Conservation (phyloP, 2,113 vertebrate species). For the Ochotona curzoniae region DNA sequence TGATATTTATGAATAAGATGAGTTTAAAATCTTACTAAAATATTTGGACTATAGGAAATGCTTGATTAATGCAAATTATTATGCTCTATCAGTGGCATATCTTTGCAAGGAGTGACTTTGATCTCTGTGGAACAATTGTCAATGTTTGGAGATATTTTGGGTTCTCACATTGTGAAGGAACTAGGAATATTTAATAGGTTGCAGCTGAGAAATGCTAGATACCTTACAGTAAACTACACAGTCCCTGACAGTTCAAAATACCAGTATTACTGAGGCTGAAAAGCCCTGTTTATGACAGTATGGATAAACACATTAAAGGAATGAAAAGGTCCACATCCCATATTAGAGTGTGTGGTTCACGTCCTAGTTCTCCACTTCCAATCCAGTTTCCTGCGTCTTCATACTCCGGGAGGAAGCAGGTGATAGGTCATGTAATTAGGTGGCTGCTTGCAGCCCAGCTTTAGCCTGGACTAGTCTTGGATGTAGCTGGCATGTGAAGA, state of each 20-base stretch:
- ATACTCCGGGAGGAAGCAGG: no score
- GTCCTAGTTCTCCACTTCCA: no score
- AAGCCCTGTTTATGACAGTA: not conserved
- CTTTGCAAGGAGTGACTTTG: not conserved
- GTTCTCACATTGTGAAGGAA: not conserved
- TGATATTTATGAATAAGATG: not conserved
- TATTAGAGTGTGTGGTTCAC: no score
- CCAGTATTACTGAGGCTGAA: not conserved
- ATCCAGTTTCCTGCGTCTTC: no score
- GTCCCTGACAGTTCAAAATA: not conserved
- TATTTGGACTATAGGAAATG: not conserved
- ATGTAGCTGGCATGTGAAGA: no score
- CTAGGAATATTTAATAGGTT: not conserved
- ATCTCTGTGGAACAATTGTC: not conserved
- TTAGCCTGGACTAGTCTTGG: no score
- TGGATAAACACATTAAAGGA: not conserved
- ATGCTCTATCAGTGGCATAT: not conserved
- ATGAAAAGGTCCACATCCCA: not conserved
- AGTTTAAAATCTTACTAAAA: not conserved
- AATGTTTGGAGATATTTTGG: not conserved
- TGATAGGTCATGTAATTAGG: no score
- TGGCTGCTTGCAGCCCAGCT: no score
- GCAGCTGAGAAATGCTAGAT: not conserved
- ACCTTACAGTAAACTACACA: not conserved
- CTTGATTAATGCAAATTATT: constrained; percentile 7